These are phyloP conservation scores for Carassius auratus DNA, from an alignment of 2,113 vertebrate genomes.

Conservation along the genomic window DNA sequence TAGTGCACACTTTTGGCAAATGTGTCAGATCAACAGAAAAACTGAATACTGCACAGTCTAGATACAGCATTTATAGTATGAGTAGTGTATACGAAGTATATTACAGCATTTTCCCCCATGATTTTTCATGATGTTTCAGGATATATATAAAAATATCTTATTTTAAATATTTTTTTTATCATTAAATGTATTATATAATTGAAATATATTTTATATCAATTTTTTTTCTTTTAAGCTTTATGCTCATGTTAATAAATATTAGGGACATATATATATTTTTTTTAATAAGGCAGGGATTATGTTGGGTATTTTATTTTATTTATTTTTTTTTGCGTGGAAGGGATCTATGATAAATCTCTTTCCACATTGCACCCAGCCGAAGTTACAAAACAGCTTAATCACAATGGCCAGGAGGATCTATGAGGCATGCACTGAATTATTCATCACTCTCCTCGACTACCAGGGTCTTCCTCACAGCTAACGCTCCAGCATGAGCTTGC, in stretches of 20 bases:
- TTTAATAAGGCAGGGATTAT: background rate
- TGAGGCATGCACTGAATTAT: slow-evolving; percentile 23
- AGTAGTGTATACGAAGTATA: no score
- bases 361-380: background rate
- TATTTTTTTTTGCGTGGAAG: background rate
- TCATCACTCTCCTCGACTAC: slow-evolving; percentile 12
- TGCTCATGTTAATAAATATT: background rate
- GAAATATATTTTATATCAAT: background rate
- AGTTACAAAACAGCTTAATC: slow-evolving; percentile 32
- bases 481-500: background rate
- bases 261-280: background rate
- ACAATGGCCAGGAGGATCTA: background rate
- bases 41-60: background rate
- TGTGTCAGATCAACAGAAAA: no score
- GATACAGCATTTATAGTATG: background rate
- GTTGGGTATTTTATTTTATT: background rate
- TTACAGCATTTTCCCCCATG: no score
- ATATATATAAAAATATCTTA: no score
- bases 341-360: slow-evolving; percentile 16
- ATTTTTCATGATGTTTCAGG: no score
- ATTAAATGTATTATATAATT: no score
- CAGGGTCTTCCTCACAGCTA: slow-evolving; percentile 15
- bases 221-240: background rate
- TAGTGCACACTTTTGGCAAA: background rate
- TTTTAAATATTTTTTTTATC: no score